These are phyloP conservation scores for Argyrosomus regius DNA, from an alignment of 2,797 vertebrate genomes.

Conservation along the genomic window DNA sequence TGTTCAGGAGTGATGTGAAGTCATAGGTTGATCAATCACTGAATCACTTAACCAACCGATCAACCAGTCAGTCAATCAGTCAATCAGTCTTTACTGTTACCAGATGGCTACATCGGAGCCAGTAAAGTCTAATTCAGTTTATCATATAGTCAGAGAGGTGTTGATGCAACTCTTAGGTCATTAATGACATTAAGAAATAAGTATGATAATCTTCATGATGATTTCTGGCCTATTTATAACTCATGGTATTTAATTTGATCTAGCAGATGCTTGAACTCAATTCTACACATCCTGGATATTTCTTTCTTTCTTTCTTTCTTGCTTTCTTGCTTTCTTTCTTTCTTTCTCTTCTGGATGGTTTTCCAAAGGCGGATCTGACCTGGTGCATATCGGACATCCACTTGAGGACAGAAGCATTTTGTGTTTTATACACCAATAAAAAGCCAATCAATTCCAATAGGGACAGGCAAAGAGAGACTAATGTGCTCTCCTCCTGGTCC, in stretches of 20 bases:
- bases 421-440: slow-evolving; percentile 26
- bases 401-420: background rate
- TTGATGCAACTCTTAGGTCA: background rate
- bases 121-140: slow-evolving; percentile 13
- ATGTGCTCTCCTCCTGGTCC: background rate
- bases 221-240: too few species aligned
- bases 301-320: too few species aligned
- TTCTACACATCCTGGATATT: too few species aligned
- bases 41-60: too few species aligned
- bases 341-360: too few species aligned
- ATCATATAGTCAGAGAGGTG: background rate
- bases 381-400: background rate
- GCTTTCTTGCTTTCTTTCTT: too few species aligned
- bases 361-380: too few species aligned
- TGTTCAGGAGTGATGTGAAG: background rate
- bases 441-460: background rate
- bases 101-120: background rate
- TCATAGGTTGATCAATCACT: background rate
- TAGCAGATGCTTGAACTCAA: too few species aligned
- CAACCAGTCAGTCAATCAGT: background rate
- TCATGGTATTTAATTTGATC: too few species aligned
- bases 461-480: background rate
- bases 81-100: background rate
- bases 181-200: too few species aligned
- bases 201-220: too few species aligned